phyloP scores from a whole-genome alignment of 2,113 vertebrate species.

The Sebastes fasciatus region DNA sequence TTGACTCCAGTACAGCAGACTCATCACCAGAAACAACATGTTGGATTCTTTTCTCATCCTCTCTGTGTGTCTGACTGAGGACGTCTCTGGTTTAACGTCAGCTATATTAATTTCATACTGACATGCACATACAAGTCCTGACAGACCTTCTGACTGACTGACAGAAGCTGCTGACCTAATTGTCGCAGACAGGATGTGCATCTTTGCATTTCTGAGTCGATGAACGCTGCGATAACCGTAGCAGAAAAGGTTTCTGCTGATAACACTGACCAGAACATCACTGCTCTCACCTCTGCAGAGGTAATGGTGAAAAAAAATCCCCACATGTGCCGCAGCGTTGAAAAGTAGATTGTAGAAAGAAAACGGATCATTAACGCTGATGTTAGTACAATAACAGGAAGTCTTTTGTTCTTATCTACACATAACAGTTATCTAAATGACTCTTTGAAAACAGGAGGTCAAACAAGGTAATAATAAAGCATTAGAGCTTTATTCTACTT shows the following conservation, averaged over 20 bases:
- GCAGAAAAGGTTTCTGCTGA: not conserved
- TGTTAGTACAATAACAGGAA: not conserved
- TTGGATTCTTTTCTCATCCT: conserved; percentile 7
- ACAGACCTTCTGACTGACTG: not conserved
- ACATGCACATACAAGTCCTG: not conserved
- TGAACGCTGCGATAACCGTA: conserved; percentile 1
- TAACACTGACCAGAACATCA: not conserved
- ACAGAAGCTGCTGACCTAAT: not conserved
- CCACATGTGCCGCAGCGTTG: not conserved
- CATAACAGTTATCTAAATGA: not conserved
- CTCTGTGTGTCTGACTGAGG: not conserved
- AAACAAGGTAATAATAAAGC: not conserved
- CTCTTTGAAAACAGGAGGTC: not conserved
- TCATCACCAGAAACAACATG: conserved; percentile 33
- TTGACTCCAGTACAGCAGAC: conserved; percentile 38
- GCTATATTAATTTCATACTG: not conserved
- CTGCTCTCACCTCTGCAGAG: not conserved
- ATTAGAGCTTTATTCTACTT: not conserved
- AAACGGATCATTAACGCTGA: not conserved
- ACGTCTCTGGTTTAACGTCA: not conserved
- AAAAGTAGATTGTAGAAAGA: not conserved
- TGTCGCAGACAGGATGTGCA: conserved; percentile 25
- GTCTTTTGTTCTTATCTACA: not conserved
- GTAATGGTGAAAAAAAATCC: not conserved
- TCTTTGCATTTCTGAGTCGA: conserved; percentile 5